phyloP scores from a whole-genome alignment of 2,797 vertebrate species.

The Myotis myotis region DNA sequence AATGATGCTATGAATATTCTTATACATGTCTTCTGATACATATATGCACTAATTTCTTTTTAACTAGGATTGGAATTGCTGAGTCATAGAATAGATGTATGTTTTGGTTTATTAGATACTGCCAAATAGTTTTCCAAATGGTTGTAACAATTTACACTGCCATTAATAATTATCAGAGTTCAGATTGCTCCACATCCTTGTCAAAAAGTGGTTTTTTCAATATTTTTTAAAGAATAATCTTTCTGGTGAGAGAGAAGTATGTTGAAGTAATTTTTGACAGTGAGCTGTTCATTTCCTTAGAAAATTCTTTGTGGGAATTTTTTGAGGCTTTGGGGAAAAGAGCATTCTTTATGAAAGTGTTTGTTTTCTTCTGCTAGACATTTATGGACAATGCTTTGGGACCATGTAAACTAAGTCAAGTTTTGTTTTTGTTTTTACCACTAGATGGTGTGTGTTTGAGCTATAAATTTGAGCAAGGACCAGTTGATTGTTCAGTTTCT shows the following conservation, averaged over 20 bases:
- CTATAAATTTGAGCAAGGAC: background rate
- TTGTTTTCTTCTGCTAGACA: background rate
- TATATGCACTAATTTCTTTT: background rate
- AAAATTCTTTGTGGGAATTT: background rate
- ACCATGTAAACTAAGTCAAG: background rate
- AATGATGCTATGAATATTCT: constrained; percentile 1
- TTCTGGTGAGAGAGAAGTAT: background rate
- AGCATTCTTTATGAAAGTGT: background rate
- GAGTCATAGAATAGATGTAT: background rate
- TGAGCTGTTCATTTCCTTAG: background rate
- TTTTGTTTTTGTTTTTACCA: background rate
- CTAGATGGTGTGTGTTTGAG: background rate
- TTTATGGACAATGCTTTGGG: background rate
- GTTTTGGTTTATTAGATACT: background rate
- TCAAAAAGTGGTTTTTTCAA: background rate
- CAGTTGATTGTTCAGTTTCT: background rate
- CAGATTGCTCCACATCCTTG: background rate
- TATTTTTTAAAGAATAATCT: background rate
- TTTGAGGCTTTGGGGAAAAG: background rate
- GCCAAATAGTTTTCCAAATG: background rate
- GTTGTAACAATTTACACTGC: background rate
- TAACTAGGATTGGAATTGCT: constrained; percentile 10
- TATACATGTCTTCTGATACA: background rate
- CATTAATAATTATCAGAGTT: constrained; percentile 17
- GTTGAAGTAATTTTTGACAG: background rate